These are phyloP conservation scores for Ctenopoma kingsleyae DNA, from an alignment of 2,797 vertebrate genomes.

Conservation along the genomic window DNA sequence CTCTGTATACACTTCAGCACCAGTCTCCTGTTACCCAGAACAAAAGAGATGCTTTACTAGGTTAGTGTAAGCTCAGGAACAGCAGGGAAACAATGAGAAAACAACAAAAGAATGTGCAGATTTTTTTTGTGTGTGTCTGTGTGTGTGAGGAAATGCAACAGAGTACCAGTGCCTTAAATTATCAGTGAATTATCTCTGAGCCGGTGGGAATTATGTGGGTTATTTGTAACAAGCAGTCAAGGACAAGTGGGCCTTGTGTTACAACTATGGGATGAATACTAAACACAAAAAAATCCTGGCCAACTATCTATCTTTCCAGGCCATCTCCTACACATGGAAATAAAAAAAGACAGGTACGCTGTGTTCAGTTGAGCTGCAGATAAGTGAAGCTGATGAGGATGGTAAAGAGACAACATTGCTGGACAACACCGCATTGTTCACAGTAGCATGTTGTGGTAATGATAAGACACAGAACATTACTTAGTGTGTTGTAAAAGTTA, in stretches of 20 bases:
- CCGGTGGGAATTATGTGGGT: slow-evolving; percentile 82
- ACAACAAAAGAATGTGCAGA: slow-evolving; percentile 82
- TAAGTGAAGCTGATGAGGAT: slow-evolving; percentile 41
- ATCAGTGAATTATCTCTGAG: slow-evolving; percentile 82
- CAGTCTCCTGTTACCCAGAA: slow-evolving; percentile 82
- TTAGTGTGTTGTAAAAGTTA: slow-evolving; percentile 39
- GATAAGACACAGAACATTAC: slow-evolving; percentile 42
- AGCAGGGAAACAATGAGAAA: slow-evolving; percentile 71
- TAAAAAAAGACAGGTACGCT: slow-evolving; percentile 63
- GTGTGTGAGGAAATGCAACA: slow-evolving; percentile 71
- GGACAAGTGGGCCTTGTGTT: slow-evolving; percentile 82
- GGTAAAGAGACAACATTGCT: slow-evolving; percentile 38
- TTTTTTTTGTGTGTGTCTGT: slow-evolving; percentile 30
- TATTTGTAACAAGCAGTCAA: slow-evolving; percentile 83
- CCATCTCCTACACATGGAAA: slow-evolving; percentile 77
- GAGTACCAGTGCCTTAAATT: slow-evolving; percentile 82
- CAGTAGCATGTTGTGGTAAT: slow-evolving; percentile 49
- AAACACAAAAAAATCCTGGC: slow-evolving; percentile 67
- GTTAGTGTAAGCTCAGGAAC: slow-evolving; percentile 85
- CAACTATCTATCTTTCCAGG: slow-evolving; percentile 77
- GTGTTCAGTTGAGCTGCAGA: slow-evolving; percentile 35
- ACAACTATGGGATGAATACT: slow-evolving; percentile 79
- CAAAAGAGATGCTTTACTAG: slow-evolving; percentile 84
- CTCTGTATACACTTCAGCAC: slow-evolving; percentile 81
- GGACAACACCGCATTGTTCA: slow-evolving; percentile 61